Evolutionary conservation across 1,140 invertebrate species (phyloP).

Genomic region (Maniola jurtina): DNA sequence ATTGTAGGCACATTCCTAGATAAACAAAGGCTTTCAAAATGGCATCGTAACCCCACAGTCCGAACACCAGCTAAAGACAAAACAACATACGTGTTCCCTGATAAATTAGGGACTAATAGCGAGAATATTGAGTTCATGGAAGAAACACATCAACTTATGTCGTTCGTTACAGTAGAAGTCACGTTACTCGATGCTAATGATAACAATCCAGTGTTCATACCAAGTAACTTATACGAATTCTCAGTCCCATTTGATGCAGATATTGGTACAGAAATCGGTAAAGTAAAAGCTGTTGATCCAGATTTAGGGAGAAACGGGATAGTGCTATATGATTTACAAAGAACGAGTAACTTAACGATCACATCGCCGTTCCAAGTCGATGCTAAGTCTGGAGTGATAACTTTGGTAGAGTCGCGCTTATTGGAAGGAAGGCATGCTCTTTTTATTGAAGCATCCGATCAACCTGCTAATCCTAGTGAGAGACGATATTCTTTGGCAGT

Average conservation of each 20-base stretch:
- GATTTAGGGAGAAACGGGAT: constrained; percentile 90
- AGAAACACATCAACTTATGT: constrained; percentile 73
- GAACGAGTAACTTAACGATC: constrained; percentile 82
- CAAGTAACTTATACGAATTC: constrained; percentile 90
- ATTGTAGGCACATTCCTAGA: constrained; percentile 75
- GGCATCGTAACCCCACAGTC: constrained; percentile 47
- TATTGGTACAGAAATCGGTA: constrained; percentile 84
- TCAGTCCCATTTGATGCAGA: constrained; percentile 83
- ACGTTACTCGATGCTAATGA: constrained; percentile 92
- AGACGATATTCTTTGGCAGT: constrained; percentile 89
- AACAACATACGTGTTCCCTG: constrained; percentile 75
- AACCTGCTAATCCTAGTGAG: constrained; percentile 89
- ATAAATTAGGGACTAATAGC: constrained; percentile 62
- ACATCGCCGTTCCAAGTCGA: constrained; percentile 86
- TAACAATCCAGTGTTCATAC: constrained; percentile 91
- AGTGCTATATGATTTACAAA: constrained; percentile 87
- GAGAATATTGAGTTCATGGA: constrained; percentile 69
- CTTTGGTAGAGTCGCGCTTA: constrained; percentile 83
- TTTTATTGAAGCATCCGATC: constrained; percentile 90
- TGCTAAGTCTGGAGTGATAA: constrained; percentile 84
- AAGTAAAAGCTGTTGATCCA: constrained; percentile 88
- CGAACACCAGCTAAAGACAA: constrained; percentile 50
- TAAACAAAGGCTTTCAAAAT: constrained; percentile 63
- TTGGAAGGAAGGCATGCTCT: constrained; percentile 85
- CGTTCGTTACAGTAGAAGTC: constrained; percentile 87